Evolutionary conservation across 2,888 invertebrate genomes (phyloP).

Genomic region (Parnassius smintheus): DNA sequence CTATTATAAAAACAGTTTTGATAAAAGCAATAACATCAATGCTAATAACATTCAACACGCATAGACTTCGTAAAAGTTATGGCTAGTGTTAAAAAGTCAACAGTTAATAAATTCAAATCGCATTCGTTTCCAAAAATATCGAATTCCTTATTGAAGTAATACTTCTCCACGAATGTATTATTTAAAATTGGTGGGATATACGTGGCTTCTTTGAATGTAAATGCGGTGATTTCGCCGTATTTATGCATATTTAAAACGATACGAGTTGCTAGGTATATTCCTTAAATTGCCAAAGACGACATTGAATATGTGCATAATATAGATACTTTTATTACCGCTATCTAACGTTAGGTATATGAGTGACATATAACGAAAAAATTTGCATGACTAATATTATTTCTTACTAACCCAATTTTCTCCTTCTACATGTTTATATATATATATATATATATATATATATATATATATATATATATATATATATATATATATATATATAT

Average conservation of each 20-base stretch:
- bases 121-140: background rate
- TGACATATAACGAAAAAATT: too few relatives aligned
- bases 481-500: too few relatives aligned
- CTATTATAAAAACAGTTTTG: conserved; percentile 14
- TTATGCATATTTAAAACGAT: conserved; percentile 43
- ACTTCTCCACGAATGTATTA: background rate
- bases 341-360: too few relatives aligned
- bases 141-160: background rate
- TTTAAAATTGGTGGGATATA: conserved; percentile 41
- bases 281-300: conserved; percentile 35
- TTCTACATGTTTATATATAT: too few relatives aligned
- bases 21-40: too few relatives aligned
- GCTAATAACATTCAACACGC: too few relatives aligned
- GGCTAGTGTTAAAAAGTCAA: too few relatives aligned
- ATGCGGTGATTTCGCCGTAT: conserved; percentile 42
- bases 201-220: conserved; percentile 41
- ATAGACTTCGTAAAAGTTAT: too few relatives aligned
- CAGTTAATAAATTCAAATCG: background rate
- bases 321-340: conserved; percentile 20
- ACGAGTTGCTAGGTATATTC: conserved; percentile 39
- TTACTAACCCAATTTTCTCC: too few relatives aligned
- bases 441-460: too few relatives aligned
- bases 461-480: too few relatives aligned
- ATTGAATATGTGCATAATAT: conserved; percentile 32
- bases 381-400: too few relatives aligned